A percentile compares a stretch with the other conserved stretches of the same genome.
phyloP scores from a whole-genome alignment of 2,113 vertebrate species.

The Neomonachus schauinslandi region DNA sequence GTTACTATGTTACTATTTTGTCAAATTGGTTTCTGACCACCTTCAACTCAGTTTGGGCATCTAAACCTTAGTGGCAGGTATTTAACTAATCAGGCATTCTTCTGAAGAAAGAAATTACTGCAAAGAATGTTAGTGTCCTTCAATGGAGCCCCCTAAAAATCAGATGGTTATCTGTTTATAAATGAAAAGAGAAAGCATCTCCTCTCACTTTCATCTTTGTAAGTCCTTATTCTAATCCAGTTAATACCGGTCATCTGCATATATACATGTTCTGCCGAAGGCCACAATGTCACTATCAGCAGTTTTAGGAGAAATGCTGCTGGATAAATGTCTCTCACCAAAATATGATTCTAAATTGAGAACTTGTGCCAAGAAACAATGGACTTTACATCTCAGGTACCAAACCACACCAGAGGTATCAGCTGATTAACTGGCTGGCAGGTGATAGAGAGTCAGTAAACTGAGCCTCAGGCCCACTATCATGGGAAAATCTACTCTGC shows the following conservation, averaged over 20 bases:
- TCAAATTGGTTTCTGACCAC: background rate
- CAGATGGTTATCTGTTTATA: background rate
- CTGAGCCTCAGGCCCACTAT: background rate
- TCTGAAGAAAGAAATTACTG: background rate
- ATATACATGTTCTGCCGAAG: background rate
- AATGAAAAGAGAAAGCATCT: background rate
- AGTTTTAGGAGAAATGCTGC: background rate
- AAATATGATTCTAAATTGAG: background rate
- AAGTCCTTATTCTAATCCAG: background rate
- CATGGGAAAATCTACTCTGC: background rate
- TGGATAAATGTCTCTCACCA: background rate
- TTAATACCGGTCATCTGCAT: background rate
- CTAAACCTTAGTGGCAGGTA: background rate
- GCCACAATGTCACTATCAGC: background rate
- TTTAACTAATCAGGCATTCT: background rate
- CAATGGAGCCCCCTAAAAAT: background rate
- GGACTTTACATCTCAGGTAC: background rate
- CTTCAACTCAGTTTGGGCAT: background rate
- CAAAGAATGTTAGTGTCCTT: background rate
- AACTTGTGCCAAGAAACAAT: background rate
- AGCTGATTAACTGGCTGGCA: background rate
- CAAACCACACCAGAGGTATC: background rate
- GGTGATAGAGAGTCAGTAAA: background rate
- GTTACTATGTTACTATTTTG: background rate
- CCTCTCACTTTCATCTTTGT: background rate